Percentiles rank a stretch among this genome's conserved stretches.
Conservation (phyloP, 2,113 vertebrate species). For the Cryptomyrus ogoouensis region DNA sequence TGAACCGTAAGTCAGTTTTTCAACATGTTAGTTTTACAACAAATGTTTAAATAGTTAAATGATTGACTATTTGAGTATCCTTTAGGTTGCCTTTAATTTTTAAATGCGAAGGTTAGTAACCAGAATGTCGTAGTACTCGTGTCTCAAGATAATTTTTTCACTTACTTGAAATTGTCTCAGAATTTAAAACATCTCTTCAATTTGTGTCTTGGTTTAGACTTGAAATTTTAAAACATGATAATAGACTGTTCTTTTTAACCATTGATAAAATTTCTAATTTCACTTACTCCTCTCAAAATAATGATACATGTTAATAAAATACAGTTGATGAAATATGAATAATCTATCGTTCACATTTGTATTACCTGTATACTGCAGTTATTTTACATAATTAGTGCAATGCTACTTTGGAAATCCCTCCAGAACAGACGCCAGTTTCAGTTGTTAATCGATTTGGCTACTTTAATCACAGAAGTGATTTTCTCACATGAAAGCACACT, state of each 20-base stretch:
- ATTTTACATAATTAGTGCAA: neutral
- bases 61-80: neutral
- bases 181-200: neutral
- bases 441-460: neutral
- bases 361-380: neutral
- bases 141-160: neutral
- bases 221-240: neutral
- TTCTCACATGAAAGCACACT: neutral
- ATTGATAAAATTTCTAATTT: neutral
- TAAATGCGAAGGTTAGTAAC: neutral
- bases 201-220: neutral
- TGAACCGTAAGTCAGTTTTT: constrained; percentile 56
- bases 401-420: neutral
- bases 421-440: neutral
- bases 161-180: neutral
- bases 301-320: neutral
- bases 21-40: neutral
- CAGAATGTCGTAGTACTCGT: neutral
- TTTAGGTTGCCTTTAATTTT: neutral
- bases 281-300: neutral
- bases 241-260: neutral
- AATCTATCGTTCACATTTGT: neutral
- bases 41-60: neutral
- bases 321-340: neutral
- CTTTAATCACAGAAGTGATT: neutral